phyloP scores from a whole-genome alignment of 2,888 invertebrate genomes.

The Phanerotoma sp. region DNA sequence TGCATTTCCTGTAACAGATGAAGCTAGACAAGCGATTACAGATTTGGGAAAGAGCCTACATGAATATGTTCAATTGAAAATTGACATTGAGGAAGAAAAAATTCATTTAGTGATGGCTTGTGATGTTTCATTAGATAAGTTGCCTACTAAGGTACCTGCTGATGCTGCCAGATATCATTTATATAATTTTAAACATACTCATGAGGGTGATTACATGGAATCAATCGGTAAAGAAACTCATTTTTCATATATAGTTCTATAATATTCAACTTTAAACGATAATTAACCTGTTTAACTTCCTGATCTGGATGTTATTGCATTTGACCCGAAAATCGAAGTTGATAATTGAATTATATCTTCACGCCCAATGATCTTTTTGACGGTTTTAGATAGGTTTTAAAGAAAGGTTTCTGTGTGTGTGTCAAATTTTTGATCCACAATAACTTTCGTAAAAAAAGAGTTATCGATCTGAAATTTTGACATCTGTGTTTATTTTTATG shows the following conservation, averaged over 20 bases:
- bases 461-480: too few relatives aligned
- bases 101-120: slow-evolving; percentile 80
- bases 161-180: slow-evolving; percentile 91
- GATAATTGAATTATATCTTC: too few relatives aligned
- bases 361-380: too few relatives aligned
- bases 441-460: too few relatives aligned
- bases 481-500: too few relatives aligned
- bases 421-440: too few relatives aligned
- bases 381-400: too few relatives aligned
- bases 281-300: too few relatives aligned
- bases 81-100: slow-evolving; percentile 84
- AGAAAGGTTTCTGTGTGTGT: too few relatives aligned
- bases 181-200: slow-evolving; percentile 86
- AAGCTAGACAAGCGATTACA: slow-evolving; percentile 73
- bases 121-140: slow-evolving; percentile 66
- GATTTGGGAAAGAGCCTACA: slow-evolving; percentile 74
- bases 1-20: slow-evolving; percentile 82
- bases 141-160: slow-evolving; percentile 79
- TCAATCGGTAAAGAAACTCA: slow-evolving; percentile 73
- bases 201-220: slow-evolving; percentile 88
- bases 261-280: too few relatives aligned
- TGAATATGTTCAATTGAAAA: slow-evolving; percentile 88
- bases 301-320: too few relatives aligned
- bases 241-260: slow-evolving; percentile 4
- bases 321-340: too few relatives aligned